A percentile compares a stretch with the other conserved stretches of the same genome.
phyloP scores from a whole-genome alignment of 2,797 vertebrate genomes.

The Sandelia bainsii region DNA sequence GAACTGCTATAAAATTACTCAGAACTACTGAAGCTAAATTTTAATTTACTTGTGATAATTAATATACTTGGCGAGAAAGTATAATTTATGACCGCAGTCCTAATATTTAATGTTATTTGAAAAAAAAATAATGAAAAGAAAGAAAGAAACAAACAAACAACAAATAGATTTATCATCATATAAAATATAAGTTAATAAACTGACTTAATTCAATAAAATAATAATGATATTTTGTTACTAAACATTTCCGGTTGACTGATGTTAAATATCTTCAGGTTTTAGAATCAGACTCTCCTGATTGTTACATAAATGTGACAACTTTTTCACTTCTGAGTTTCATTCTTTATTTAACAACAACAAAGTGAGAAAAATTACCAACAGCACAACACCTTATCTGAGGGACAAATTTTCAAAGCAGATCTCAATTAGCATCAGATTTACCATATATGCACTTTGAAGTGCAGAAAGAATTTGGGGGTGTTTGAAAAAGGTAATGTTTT shows the following conservation, averaged over 20 bases:
- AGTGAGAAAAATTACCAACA: conserved; percentile 16
- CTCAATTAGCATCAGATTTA: conserved; percentile 36
- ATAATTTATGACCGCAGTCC: background rate
- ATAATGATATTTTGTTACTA: conserved; percentile 9
- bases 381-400: conserved; percentile 2
- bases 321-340: background rate
- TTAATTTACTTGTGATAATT: background rate
- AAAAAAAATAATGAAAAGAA: background rate
- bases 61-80: background rate
- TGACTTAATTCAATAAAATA: background rate
- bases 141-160: background rate
- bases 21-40: background rate
- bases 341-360: conserved; percentile 29
- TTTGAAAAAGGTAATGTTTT: conserved; percentile 54
- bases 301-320: conserved; percentile 16
- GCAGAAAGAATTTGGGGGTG: conserved; percentile 34
- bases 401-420: conserved; percentile 36
- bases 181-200: background rate
- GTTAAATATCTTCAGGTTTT: conserved; percentile 1
- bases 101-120: background rate
- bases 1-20: background rate
- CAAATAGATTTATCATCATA: background rate
- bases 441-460: conserved; percentile 54
- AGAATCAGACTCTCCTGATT: background rate
- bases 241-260: background rate